Conservation (phyloP, 2,888 invertebrate genomes). For the Crioceris asparagi region DNA sequence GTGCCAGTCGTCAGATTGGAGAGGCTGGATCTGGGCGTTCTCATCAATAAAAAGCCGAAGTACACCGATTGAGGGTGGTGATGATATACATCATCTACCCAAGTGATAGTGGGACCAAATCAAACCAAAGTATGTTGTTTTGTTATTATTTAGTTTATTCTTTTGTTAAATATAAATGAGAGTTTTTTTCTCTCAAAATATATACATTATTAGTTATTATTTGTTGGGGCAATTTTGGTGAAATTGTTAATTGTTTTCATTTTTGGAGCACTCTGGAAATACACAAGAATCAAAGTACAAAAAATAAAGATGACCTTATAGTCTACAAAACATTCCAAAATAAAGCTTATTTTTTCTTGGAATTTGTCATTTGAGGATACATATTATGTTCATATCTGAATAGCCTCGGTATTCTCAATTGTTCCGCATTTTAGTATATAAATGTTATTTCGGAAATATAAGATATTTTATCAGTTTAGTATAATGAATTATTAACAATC, state of each 20-base stretch:
- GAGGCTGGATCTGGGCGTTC: conserved; percentile 21
- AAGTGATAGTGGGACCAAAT: conserved; percentile 25
- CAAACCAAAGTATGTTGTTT: conserved; percentile 13
- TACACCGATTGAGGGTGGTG: conserved; percentile 12
- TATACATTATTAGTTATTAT: too few relatives aligned
- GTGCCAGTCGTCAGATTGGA: conserved; percentile 28
- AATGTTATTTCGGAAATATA: too few relatives aligned
- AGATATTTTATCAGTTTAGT: too few relatives aligned
- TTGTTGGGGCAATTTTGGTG: neutral
- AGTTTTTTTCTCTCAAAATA: too few relatives aligned
- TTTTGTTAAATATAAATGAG: conserved; percentile 7
- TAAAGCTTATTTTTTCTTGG: neutral
- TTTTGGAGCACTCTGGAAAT: neutral
- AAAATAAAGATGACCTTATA: neutral
- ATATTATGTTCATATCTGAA: too few relatives aligned
- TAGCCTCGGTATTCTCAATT: too few relatives aligned
- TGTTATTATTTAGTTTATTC: conserved; percentile 11
- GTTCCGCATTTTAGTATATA: too few relatives aligned
- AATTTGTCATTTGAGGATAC: too few relatives aligned
- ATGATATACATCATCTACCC: conserved; percentile 11
- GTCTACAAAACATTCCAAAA: neutral
- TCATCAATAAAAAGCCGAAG: conserved; percentile 15
- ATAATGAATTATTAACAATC: too few relatives aligned
- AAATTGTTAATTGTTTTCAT: neutral
- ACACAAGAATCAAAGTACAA: neutral